phyloP scores from a whole-genome alignment of 2,113 vertebrate genomes.

The Petromus typicus region DNA sequence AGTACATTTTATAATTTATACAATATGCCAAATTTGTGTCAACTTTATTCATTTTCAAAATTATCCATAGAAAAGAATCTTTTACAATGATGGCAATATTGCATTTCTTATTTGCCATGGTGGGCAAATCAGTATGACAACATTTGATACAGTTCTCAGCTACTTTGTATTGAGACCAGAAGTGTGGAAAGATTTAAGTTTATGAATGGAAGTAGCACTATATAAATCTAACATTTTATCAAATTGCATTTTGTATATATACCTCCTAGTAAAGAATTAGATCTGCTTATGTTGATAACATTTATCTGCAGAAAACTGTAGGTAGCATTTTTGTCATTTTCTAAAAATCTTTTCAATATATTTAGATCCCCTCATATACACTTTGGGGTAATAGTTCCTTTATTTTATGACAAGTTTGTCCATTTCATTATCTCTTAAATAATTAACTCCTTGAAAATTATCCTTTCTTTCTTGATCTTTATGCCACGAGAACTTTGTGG shows the following conservation, averaged over 20 bases:
- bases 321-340: neutral
- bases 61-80: neutral
- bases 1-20: slow-evolving; percentile 10
- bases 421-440: neutral
- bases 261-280: neutral
- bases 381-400: neutral
- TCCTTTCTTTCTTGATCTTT: neutral
- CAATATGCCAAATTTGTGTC: neutral
- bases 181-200: neutral
- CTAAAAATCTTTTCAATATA: neutral
- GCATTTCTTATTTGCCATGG: neutral
- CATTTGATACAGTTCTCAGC: no score
- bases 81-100: neutral
- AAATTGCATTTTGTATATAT: neutral
- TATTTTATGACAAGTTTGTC: neutral
- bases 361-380: neutral
- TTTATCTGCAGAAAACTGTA: neutral
- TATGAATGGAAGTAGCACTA: neutral
- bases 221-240: neutral
- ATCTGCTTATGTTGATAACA: neutral
- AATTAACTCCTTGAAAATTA: neutral
- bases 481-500: neutral
- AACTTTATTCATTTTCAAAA: slow-evolving; percentile 24
- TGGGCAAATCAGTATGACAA: neutral
- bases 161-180: neutral